Conservation (phyloP, 1,140 invertebrate genomes). For the Drosophila teissieri region DNA sequence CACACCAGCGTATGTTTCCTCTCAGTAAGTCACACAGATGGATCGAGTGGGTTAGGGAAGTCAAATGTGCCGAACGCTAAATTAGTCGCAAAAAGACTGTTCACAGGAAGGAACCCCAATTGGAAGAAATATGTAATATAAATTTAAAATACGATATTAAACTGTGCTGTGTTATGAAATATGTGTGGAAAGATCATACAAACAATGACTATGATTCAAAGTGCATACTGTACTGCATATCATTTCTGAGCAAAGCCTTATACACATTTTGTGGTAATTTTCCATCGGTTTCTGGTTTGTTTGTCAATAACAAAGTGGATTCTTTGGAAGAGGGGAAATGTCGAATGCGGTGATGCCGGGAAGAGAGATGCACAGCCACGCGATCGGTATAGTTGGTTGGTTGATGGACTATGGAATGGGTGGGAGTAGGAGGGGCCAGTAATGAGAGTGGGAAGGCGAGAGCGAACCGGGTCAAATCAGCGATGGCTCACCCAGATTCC, state of each 20-base stretch:
- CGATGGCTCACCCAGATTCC: not conserved
- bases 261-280: slow-evolving; percentile 18
- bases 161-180: no score
- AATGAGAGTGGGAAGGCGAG: not conserved
- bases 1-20: no score
- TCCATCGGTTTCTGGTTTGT: slow-evolving; percentile 24
- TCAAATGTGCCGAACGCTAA: no score
- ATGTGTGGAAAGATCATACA: no score
- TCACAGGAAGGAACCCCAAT: not conserved
- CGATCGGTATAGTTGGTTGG: no score
- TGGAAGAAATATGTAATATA: not conserved
- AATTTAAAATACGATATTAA: not conserved
- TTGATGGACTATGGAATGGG: no score
- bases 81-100: slow-evolving; percentile 8
- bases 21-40: slow-evolving; percentile 1
- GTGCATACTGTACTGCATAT: not conserved
- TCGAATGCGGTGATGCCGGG: no score
- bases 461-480: slow-evolving; percentile 30
- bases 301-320: slow-evolving; percentile 30
- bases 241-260: not conserved
- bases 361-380: not conserved
- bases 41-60: slow-evolving; percentile 2
- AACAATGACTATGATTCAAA: no score
- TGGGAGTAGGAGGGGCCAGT: not conserved
- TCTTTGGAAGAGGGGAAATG: not conserved